phyloP scores from a whole-genome alignment of 1,140 invertebrate species.

The Drosophila bocki region DNA sequence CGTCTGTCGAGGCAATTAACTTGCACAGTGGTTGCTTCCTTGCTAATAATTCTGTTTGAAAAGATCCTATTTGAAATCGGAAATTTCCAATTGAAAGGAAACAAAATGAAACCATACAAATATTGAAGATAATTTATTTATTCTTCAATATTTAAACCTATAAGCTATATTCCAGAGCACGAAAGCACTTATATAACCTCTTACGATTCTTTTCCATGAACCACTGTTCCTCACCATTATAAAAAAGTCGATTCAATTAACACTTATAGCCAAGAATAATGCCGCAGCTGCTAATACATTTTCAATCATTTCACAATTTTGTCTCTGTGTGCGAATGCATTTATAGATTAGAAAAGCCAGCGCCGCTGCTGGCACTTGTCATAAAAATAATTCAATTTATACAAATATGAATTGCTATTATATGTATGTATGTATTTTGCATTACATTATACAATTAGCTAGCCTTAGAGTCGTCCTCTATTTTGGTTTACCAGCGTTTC shows the following conservation, averaged over 20 bases:
- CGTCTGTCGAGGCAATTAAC: conserved; percentile 41
- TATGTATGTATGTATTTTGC: not conserved
- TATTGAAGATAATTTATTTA: no score
- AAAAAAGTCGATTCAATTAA: conserved; percentile 17
- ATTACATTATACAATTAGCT: conserved; percentile 17
- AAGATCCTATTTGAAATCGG: not conserved
- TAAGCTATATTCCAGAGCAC: not conserved
- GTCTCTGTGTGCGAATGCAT: conserved; percentile 63
- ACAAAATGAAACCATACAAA: no score
- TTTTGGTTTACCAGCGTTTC: conserved; percentile 1
- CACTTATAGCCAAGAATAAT: conserved; percentile 26
- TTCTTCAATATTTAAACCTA: not conserved
- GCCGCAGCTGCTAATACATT: conserved; percentile 43
- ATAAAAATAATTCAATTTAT: conserved; percentile 48
- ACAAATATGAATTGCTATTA: conserved; percentile 4
- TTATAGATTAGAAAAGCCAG: conserved; percentile 33
- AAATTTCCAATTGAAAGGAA: no score
- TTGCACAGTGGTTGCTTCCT: conserved; percentile 11
- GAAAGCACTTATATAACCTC: no score
- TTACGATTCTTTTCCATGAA: not conserved
- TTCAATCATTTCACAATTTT: conserved; percentile 30
- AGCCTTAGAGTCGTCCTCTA: not conserved
- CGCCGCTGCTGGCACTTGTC: conserved; percentile 10
- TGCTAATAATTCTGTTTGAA: not conserved
- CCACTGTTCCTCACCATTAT: conserved; percentile 8